Evolutionary conservation across 2,113 vertebrate genomes (phyloP), one percentile per base, ranked within the genome.

Genomic region (Phocoena phocoena): DNA sequence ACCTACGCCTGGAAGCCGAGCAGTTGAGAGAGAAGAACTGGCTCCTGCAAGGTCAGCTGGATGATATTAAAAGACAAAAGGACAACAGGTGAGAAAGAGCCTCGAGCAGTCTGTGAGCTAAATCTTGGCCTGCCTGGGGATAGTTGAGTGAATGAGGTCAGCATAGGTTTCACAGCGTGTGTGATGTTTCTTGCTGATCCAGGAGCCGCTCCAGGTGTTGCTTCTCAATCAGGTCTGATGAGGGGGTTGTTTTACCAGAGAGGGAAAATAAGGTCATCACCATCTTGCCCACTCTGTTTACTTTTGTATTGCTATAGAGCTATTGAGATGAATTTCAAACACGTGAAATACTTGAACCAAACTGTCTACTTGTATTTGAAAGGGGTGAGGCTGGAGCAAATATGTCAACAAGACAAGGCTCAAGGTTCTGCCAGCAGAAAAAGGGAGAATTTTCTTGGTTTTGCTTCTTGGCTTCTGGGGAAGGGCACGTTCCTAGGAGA

Each of bases 1-100:
- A 98, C 55, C 97, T 99, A 21, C 99, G 97, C 36, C 90, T 99
- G 90, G 99, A 99, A 97, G 99, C 99, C 94, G 99, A 99, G 97
- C 71, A 93, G 76, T 94, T 99, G 88, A 97, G 99, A 90, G 99
- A 99, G 70, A 98, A 98, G 83, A 99, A 99, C 98, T 99, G 99
- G 97, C 98, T 97, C 33, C 98, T 99, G 85, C 98, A 99, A 95
- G 98, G 94, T 76, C 98, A 98, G 17, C 97, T 99, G 92, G 98
- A 98, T 44, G 98, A 98, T 92, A 26, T 96, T 73, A 97, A 96
- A 70, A 98, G 85, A 76, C 63, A 95, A 38, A 97, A 86, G 90
- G 97, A 98, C n/a, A 96, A 7, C 76, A 97, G 98, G 99, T 99
- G 95, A 97, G 94, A 86, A 84, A 76, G 44, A 53, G 6, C 20